Evolutionary conservation across 92 coral and sea anemone genomes (phyloP), one percentile per base, ranked within the genome.

Genomic region (Parazoanthus atlanticus): DNA sequence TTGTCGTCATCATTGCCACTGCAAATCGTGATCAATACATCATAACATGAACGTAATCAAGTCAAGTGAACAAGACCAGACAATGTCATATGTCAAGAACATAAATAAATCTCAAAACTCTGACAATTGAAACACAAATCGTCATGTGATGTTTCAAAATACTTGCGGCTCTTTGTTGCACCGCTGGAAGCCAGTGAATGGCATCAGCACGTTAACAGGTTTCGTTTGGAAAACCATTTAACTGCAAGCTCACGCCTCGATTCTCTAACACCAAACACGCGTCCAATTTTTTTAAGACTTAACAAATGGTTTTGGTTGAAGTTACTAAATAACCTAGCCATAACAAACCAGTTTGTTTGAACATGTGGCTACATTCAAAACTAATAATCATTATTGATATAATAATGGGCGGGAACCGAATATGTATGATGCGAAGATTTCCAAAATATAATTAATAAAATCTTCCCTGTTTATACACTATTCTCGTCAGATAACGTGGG

Each of bases 321-420:
- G 74, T 69, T 69, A n/a, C 78, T 29, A 8, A 28, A 9, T 70
- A 67, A 8, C 26, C 61, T 40, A 84, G 77, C 66, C 78, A 70
- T 28, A 69, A 70, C 28, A 70, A 84, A 15, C 19, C 26, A 13
- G 12, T 26, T 69, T 66, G 61, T 70, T 70, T 29, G 78, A 70
- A 43, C 29, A 70, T 70, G 78, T 69, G 78, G 77, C 40, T 25
- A 26, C 40, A 71, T 17, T 66, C 54, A 65, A 82, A 38, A 6
- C 7, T 23, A 26, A 43, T 46, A 28, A 25, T 10, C n/a, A 25
- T 28, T 78, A 61, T 33, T 34, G 56, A 66, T 65, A n/a, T 41
- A 47, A 41, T 26, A 21, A 70, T 84, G 87, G 87, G 87, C 87
- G 87, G 78, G 87, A 84, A 52, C 23, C n/a, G 25, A 8, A 21